Evolutionary conservation across 1,140 invertebrate genomes (phyloP), one percentile per base, ranked within the genome.

Genomic region (Drosophila setifemur): DNA sequence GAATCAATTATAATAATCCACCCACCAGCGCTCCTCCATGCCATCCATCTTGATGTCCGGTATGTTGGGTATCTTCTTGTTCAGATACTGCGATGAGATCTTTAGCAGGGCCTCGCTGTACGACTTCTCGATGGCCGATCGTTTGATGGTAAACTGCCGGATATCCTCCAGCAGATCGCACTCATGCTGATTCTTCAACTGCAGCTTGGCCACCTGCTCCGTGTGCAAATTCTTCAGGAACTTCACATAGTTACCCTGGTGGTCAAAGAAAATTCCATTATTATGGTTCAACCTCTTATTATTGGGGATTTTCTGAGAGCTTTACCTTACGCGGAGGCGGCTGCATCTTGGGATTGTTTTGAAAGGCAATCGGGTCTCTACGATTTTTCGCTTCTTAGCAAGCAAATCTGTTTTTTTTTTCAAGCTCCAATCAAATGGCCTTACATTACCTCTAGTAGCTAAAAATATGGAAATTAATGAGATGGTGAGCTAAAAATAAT

Each of bases 141-240:
- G 94, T 90, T 98, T 97, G 86, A 98, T 94, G 29, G 95, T 96
- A 91, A 97, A 99, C 85, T 95, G 96, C 92, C 97, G 94, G 43
- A 98, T 95, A 90, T 98, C 97, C 92, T 98, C 97, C 39, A 98
- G 91, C 55, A 98, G 92, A 90, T 98, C 97, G 91, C 96, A 97
- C 90, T 99, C 97, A 92, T 98, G 97, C 91, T 98, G 97, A 91
- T 98, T 98, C 91, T 99, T 99, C 19, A 95, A 93, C 90, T 97
- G 95, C 68, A 98, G 93, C 91, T 98, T 98, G 4, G 96, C 94
- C 43, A 97, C 93, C 91, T 99, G 97, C 91, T 99, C 97, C 47
- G 95, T 93, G 90, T 98, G 97, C 42, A 98, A 93, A 91, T 96
- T 96, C 92, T 97, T 97, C 60, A 97, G 92, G 92, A 95, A 97